These are phyloP conservation scores for Petrocephalus sullivani DNA, from an alignment of 2,797 vertebrate genomes.

Conservation along the genomic window DNA sequence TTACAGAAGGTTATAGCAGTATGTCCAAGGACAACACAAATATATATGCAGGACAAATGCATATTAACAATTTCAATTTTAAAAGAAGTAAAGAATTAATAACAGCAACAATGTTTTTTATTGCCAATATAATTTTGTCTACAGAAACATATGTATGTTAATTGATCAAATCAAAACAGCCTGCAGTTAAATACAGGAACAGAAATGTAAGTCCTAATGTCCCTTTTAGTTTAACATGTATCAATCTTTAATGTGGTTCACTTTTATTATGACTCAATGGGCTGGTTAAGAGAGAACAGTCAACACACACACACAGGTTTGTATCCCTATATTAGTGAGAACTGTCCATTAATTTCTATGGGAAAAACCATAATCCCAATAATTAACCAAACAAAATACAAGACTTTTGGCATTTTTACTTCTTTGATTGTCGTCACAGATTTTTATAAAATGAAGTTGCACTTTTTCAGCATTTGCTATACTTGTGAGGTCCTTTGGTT, in stretches of 20 bases:
- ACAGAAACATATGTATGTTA: background rate
- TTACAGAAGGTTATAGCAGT: background rate
- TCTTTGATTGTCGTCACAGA: no score
- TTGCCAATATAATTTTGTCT: background rate
- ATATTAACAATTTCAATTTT: background rate
- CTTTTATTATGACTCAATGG: background rate
- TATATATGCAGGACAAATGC: background rate
- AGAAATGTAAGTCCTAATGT: background rate
- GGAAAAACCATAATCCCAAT: no score
- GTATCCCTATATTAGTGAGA: no score
- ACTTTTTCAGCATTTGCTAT: no score
- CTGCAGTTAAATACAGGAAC: background rate
- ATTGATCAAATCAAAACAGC: background rate
- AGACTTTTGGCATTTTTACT: no score
- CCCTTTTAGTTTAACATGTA: background rate
- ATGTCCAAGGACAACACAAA: background rate
- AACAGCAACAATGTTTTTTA: background rate
- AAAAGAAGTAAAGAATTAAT: background rate
- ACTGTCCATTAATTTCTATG: no score
- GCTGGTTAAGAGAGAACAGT: background rate
- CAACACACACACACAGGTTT: background rate
- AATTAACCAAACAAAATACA: no score
- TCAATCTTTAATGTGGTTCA: background rate
- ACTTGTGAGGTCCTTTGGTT: no score
- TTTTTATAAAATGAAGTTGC: no score